Percentiles rank a stretch among this genome's conserved stretches.
Conservation (phyloP, 2,888 invertebrate species). For the Leuctra nigra region DNA sequence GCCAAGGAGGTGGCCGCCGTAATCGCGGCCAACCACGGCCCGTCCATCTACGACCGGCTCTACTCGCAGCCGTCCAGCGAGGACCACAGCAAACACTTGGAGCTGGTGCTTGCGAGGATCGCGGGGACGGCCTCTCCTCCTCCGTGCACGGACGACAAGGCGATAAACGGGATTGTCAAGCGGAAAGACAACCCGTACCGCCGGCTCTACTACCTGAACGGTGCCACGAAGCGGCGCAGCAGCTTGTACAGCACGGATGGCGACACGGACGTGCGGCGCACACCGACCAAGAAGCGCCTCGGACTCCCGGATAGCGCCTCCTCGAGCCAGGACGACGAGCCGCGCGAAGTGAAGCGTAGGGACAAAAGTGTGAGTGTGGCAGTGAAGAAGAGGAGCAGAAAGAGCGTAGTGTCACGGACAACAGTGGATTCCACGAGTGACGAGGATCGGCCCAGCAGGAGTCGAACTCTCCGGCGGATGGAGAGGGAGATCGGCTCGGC, state of each 20-base stretch:
- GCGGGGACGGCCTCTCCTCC: conserved; percentile 52
- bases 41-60: conserved; percentile 80
- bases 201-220: conserved; percentile 70
- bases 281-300: background rate
- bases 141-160: conserved; percentile 52
- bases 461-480: conserved; percentile 61
- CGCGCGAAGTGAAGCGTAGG: conserved; percentile 35
- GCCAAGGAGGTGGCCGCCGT: conserved; percentile 58
- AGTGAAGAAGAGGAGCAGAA: conserved; percentile 29
- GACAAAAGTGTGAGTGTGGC: conserved; percentile 34
- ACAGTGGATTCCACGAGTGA: conserved; percentile 57
- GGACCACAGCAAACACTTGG: conserved; percentile 61
- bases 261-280: conserved; percentile 35
- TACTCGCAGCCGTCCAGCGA: conserved; percentile 68
- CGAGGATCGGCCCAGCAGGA: conserved; percentile 42
- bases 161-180: conserved; percentile 57
- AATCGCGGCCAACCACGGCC: conserved; percentile 83
- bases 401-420: conserved; percentile 35
- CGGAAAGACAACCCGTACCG: conserved; percentile 59
- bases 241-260: conserved; percentile 55
- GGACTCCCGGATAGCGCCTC: conserved; percentile 29
- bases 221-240: conserved; percentile 55
- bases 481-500: conserved; percentile 63
- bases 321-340: conserved; percentile 33
- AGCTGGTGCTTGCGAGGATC: conserved; percentile 59